A percentile compares a stretch with the other conserved stretches of the same genome.
These are phyloP conservation scores for Xyrauchen texanus DNA, from an alignment of 2,113 vertebrate species.

Conservation along the genomic window DNA sequence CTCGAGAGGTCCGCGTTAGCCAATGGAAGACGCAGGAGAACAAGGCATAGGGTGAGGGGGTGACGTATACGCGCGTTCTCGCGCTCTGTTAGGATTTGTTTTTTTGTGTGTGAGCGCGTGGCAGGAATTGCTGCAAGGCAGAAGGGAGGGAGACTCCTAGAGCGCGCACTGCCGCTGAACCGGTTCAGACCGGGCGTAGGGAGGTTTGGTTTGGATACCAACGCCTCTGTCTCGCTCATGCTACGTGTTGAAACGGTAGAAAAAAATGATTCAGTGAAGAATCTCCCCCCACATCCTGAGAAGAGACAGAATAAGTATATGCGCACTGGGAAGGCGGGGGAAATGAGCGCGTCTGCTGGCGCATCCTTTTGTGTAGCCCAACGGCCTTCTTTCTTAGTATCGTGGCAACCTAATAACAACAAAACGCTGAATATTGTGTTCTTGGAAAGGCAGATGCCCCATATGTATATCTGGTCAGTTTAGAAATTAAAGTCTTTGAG, in stretches of 20 bases:
- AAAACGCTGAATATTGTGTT: neutral
- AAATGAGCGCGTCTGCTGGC: neutral
- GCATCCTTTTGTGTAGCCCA: conserved; percentile 25
- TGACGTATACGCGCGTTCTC: conserved; percentile 50
- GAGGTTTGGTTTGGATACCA: conserved; percentile 62
- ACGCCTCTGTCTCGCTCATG: conserved; percentile 53
- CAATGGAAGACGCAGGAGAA: conserved; percentile 56
- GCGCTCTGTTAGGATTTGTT: conserved; percentile 45
- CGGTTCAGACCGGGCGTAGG: conserved; percentile 80
- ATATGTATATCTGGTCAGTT: neutral
- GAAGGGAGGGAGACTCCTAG: conserved; percentile 57
- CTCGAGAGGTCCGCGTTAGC: conserved; percentile 49
- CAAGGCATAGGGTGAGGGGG: neutral
- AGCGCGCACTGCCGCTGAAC: conserved; percentile 73
- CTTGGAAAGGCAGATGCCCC: neutral
- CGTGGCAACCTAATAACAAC: conserved; percentile 13
- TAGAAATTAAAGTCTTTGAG: neutral
- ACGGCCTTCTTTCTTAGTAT: neutral
- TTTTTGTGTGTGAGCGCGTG: conserved; percentile 59
- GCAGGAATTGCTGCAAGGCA: conserved; percentile 18
- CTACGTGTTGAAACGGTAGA: conserved; percentile 58
- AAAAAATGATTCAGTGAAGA: conserved; percentile 37
- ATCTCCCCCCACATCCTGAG: neutral
- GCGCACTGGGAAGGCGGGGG: neutral
- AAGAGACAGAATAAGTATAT: neutral